Percentiles rank a stretch among this genome's conserved stretches.
phyloP scores from a whole-genome alignment of 2,113 vertebrate genomes.

The Mobula hypostoma region DNA sequence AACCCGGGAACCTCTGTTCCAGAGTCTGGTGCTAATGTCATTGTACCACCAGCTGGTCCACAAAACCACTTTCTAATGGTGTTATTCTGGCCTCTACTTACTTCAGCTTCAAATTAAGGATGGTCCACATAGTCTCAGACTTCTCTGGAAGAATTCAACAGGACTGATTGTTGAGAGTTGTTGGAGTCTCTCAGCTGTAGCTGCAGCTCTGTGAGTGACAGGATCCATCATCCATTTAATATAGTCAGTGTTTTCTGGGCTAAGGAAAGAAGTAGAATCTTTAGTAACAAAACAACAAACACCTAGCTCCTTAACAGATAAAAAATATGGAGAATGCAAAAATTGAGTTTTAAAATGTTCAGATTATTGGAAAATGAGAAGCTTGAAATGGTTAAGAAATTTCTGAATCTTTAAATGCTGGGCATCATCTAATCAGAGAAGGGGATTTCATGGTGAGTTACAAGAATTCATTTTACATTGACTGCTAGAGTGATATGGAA shows the following conservation, averaged over 20 bases:
- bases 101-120: background rate
- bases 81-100: background rate
- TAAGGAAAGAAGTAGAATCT: background rate
- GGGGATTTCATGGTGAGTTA: background rate
- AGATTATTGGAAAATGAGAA: background rate
- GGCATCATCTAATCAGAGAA: background rate
- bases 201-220: background rate
- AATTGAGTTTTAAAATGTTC: background rate
- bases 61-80: background rate
- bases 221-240: background rate
- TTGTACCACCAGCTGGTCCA: too few relatives aligned
- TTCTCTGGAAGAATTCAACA: background rate
- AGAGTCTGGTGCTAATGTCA: too few relatives aligned
- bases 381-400: background rate
- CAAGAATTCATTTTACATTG: background rate
- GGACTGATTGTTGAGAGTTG: background rate
- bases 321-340: background rate
- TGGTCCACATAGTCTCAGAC: background rate
- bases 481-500: background rate
- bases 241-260: background rate
- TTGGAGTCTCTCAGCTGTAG: background rate
- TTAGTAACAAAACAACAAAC: background rate
- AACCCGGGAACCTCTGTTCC: too few relatives aligned
- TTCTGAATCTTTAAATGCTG: background rate
- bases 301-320: background rate